phyloP scores from a whole-genome alignment of 1,140 invertebrate genomes.

The Chrysoperla carnea region DNA sequence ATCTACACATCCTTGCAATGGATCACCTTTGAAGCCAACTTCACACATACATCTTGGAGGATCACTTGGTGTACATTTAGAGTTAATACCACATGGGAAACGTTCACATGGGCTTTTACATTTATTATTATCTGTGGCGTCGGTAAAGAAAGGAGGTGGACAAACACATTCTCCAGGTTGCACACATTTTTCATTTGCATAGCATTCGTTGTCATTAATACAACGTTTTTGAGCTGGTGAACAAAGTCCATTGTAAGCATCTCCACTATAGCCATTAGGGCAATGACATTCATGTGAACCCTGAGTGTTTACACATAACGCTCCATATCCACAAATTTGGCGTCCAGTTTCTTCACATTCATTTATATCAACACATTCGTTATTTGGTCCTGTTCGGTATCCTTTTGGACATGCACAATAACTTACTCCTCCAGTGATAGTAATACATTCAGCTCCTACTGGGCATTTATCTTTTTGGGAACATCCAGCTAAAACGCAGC shows the following conservation, averaged over 20 bases:
- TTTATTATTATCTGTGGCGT: constrained; percentile 57
- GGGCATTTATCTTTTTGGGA: constrained; percentile 59
- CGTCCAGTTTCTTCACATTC: constrained; percentile 56
- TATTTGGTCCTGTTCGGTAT: constrained; percentile 49
- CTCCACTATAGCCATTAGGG: constrained; percentile 49
- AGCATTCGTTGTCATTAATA: constrained; percentile 63
- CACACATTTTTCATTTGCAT: constrained; percentile 73
- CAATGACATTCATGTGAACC: constrained; percentile 69
- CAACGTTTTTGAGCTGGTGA: constrained; percentile 64
- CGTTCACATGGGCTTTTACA: constrained; percentile 81
- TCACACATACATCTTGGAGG: constrained; percentile 77
- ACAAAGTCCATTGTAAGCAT: constrained; percentile 49
- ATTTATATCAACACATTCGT: constrained; percentile 65
- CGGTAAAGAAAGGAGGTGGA: constrained; percentile 72
- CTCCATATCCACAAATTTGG: constrained; percentile 65
- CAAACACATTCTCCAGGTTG: constrained; percentile 80
- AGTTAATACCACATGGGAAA: constrained; percentile 80
- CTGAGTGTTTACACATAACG: constrained; percentile 63
- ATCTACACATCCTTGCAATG: constrained; percentile 63
- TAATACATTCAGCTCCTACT: constrained; percentile 68
- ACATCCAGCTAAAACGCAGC: constrained; percentile 69
- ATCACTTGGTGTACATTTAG: constrained; percentile 77
- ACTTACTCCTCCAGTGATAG: constrained; percentile 74
- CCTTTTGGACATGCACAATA: constrained; percentile 79
- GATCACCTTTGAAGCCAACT: constrained; percentile 66